Percentiles rank a stretch among this genome's conserved stretches.
phyloP scores from a whole-genome alignment of 2,888 invertebrate genomes.

The Philereme transversata region DNA sequence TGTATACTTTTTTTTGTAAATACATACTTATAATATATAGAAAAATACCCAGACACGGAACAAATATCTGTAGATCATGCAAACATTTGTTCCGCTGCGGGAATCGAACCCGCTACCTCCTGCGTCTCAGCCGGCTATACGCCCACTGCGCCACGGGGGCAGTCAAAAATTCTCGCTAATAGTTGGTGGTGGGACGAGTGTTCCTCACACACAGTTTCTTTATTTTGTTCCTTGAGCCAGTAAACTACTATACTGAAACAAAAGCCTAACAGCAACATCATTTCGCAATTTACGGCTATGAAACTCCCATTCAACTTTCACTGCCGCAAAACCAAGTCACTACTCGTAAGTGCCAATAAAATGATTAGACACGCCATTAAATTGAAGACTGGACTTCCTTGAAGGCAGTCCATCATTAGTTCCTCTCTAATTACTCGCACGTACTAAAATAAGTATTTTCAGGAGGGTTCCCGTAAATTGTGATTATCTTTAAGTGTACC shows the following conservation, averaged over 20 bases:
- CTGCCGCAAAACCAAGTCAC: slow-evolving; percentile 40
- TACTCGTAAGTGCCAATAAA: slow-evolving; percentile 51
- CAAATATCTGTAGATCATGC: too few species aligned
- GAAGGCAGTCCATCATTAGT: slow-evolving; percentile 64
- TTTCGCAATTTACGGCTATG: slow-evolving; percentile 43
- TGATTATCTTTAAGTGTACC: slow-evolving; percentile 81
- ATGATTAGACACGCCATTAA: slow-evolving; percentile 55
- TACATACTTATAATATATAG: too few species aligned
- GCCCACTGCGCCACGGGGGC: too few species aligned
- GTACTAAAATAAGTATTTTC: slow-evolving; percentile 66
- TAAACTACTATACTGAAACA: slow-evolving; percentile 1
- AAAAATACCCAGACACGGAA: too few species aligned
- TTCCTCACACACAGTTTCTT: too few species aligned
- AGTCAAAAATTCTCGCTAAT: too few species aligned
- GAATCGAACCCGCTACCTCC: too few species aligned
- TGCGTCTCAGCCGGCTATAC: too few species aligned
- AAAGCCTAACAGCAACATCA: slow-evolving; percentile 6
- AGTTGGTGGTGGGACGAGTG: too few species aligned
- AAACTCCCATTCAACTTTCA: slow-evolving; percentile 41
- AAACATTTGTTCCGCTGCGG: too few species aligned
- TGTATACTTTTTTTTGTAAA: too few species aligned
- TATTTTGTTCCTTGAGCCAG: neutral
- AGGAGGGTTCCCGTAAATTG: slow-evolving; percentile 75
- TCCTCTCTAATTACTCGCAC: slow-evolving; percentile 68
- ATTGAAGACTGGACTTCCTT: slow-evolving; percentile 42